Evolutionary conservation across 2,797 vertebrate genomes (phyloP).

Genomic region (Taeniopygia guttata): DNA sequence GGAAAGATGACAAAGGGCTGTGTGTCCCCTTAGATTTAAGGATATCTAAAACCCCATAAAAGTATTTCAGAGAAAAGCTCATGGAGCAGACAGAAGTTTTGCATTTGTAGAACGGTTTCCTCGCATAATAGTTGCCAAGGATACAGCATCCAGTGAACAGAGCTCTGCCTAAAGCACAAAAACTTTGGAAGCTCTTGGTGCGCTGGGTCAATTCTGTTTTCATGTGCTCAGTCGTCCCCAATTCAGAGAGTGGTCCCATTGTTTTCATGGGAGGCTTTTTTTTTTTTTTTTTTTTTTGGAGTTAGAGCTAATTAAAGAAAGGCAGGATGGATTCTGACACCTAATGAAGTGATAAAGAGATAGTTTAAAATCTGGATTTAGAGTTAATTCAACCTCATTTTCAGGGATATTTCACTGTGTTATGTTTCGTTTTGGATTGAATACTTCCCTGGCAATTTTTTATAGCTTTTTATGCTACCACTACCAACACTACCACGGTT

Average conservation of each 20-base stretch:
- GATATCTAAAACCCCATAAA: conserved; percentile 15
- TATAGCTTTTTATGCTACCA: background rate
- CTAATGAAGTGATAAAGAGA: background rate
- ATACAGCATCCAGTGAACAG: conserved; percentile 56
- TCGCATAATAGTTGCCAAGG: conserved; percentile 54
- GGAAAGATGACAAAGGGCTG: conserved; percentile 24
- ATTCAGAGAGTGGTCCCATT: conserved; percentile 50
- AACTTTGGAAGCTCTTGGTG: conserved; percentile 46
- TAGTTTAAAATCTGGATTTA: background rate
- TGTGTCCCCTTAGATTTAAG: conserved; percentile 22
- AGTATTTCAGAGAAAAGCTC: conserved; percentile 40
- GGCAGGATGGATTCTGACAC: background rate
- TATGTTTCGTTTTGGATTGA: background rate
- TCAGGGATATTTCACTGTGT: background rate
- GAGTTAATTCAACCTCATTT: background rate
- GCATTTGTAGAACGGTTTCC: conserved; percentile 42
- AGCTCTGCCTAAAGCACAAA: conserved; percentile 52
- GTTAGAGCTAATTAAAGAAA: conserved; percentile 51
- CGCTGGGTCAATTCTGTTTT: conserved; percentile 57
- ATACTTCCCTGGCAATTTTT: background rate
- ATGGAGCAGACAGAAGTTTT: conserved; percentile 54
- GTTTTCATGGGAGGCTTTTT: conserved; percentile 33
- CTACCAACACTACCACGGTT: background rate
- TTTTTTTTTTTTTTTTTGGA: background rate
- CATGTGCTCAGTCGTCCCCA: conserved; percentile 25